Conservation (phyloP, 2,888 invertebrate genomes). For the Catonia carolina region DNA sequence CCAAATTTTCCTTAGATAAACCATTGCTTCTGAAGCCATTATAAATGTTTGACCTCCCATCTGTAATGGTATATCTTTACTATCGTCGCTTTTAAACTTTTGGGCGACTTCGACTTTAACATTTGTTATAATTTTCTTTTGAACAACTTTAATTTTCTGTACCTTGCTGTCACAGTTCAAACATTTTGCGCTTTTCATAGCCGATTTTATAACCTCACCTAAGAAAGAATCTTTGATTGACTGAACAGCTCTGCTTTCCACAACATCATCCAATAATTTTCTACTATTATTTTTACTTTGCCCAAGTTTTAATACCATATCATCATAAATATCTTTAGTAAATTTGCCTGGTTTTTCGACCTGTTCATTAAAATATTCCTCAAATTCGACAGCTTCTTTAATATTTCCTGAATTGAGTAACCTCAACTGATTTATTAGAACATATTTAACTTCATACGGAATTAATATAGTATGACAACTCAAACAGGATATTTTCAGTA, state of each 20-base stretch:
- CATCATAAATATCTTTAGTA: neutral
- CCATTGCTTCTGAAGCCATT: slow-evolving; percentile 56
- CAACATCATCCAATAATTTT: slow-evolving; percentile 1
- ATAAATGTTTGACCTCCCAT: slow-evolving; percentile 42
- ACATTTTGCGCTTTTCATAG: slow-evolving; percentile 26
- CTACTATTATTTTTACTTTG: neutral
- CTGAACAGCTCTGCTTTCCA: neutral
- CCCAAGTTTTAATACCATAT: slow-evolving; percentile 1
- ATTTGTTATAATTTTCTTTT: slow-evolving; percentile 54
- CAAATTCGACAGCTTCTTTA: slow-evolving; percentile 63
- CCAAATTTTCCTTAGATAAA: slow-evolving; percentile 66
- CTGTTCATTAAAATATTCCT: slow-evolving; percentile 36
- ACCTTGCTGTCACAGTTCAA: slow-evolving; percentile 26
- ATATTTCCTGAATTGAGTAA: slow-evolving; percentile 68
- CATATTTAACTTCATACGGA: slow-evolving; percentile 49
- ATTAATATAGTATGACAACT: slow-evolving; percentile 64
- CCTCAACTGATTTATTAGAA: slow-evolving; percentile 61
- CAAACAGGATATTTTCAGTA: slow-evolving; percentile 64
- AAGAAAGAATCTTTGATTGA: neutral
- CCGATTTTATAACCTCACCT: neutral
- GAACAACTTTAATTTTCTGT: slow-evolving; percentile 35
- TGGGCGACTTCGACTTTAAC: slow-evolving; percentile 37
- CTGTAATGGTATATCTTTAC: neutral
- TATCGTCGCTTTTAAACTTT: slow-evolving; percentile 30
- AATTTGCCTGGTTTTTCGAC: neutral